Evolutionary conservation across 2,797 vertebrate species (phyloP).

Genomic region (Neosilurus mollespiculum): DNA sequence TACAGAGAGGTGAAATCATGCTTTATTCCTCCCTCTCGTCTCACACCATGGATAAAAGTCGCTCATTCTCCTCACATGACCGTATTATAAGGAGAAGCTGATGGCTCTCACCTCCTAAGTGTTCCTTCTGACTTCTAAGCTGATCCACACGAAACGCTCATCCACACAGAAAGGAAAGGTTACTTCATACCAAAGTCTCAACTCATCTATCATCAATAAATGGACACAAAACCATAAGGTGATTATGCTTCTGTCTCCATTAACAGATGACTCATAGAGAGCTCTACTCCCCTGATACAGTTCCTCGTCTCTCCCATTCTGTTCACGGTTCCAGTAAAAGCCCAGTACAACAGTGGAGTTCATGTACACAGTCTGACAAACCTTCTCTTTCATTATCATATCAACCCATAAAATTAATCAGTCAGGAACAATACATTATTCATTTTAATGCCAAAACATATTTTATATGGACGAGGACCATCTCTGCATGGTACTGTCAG

Average conservation of each 20-base stretch:
- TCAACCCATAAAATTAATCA: background rate
- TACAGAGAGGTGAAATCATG: background rate
- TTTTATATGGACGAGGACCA: background rate
- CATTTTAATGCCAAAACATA: background rate
- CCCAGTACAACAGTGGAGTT: too few species aligned
- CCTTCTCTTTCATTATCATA: background rate
- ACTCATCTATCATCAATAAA: background rate
- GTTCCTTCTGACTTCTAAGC: conserved; percentile 15
- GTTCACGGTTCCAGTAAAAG: conserved; percentile 15
- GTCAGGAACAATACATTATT: background rate
- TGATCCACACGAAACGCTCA: background rate
- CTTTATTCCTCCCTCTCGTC: background rate
- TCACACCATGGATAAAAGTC: background rate
- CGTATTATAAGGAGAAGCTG: background rate
- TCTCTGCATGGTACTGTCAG: background rate
- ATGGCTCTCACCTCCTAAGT: background rate
- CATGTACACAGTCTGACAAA: background rate
- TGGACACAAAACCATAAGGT: background rate
- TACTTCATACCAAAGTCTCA: background rate
- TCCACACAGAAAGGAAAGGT: background rate
- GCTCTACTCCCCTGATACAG: conserved; percentile 1
- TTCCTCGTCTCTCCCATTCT: conserved; percentile 2
- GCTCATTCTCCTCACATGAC: conserved; percentile 9
- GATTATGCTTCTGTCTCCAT: background rate
- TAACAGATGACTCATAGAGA: conserved; percentile 4